A percentile compares a stretch with the other conserved stretches of the same genome.
Conservation (phyloP, 2,888 invertebrate genomes). For the Drosophila algonquin region DNA sequence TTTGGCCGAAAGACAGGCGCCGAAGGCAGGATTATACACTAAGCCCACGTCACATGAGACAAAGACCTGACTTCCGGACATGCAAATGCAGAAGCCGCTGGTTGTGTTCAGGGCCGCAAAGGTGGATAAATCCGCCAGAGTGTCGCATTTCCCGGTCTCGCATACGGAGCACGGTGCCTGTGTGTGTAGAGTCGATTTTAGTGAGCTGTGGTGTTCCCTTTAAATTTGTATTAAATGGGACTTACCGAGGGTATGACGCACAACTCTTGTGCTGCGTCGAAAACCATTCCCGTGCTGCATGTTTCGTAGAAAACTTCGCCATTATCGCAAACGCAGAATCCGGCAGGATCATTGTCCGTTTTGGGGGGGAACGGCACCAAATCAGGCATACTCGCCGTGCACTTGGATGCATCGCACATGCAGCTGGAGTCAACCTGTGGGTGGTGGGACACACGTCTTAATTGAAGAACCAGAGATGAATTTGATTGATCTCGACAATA, state of each 20-base stretch:
- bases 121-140: background rate
- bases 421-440: constrained; percentile 9
- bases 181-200: no score
- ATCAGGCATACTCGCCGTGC: constrained; percentile 20
- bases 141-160: constrained; percentile 28
- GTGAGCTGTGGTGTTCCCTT: background rate
- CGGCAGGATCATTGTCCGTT: constrained; percentile 15
- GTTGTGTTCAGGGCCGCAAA: constrained; percentile 45
- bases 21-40: background rate
- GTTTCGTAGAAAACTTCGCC: constrained; percentile 31
- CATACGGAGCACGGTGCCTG: constrained; percentile 54
- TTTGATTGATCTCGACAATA: background rate
- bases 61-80: constrained; percentile 25
- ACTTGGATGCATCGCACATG: constrained; percentile 40
- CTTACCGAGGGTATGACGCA: constrained; percentile 53
- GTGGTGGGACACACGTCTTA: no score
- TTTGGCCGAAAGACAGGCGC: constrained; percentile 18
- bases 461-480: background rate
- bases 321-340: constrained; percentile 71
- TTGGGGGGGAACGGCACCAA: constrained; percentile 39
- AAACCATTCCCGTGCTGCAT: constrained; percentile 31
- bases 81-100: constrained; percentile 50
- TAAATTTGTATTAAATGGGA: no score
- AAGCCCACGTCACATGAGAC: constrained; percentile 20
- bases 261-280: background rate